phyloP scores from a whole-genome alignment of 2,797 vertebrate species.

The Manis javanica region DNA sequence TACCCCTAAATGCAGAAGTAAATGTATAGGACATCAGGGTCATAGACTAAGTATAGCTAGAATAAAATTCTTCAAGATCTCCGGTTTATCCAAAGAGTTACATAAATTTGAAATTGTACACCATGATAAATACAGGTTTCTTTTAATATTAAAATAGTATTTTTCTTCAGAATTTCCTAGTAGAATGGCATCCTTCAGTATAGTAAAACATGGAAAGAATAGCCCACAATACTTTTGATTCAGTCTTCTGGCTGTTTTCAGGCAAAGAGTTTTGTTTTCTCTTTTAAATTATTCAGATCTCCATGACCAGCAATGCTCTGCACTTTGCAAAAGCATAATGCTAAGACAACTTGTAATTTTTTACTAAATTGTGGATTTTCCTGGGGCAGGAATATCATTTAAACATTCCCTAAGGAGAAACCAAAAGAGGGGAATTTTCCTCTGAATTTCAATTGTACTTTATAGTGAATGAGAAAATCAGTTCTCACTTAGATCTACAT shows the following conservation, averaged over 20 bases:
- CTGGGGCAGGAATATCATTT: conserved; percentile 24
- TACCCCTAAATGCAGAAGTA: neutral
- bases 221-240: neutral
- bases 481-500: conserved; percentile 43
- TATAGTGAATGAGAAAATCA: conserved; percentile 54
- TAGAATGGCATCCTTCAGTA: neutral
- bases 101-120: neutral
- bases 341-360: conserved; percentile 61
- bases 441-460: conserved; percentile 32
- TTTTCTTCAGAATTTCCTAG: neutral
- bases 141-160: conserved; percentile 26
- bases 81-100: neutral
- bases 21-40: neutral
- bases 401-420: conserved; percentile 58
- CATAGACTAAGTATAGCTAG: neutral
- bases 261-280: conserved; percentile 41
- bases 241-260: conserved; percentile 40
- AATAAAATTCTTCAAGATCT: neutral
- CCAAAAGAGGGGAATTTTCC: conserved; percentile 12
- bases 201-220: neutral
- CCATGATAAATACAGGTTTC: neutral
- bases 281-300: conserved; percentile 61
- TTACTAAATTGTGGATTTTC: conserved; percentile 67
- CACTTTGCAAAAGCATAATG: conserved; percentile 47
- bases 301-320: neutral